Percentiles rank a stretch among this genome's conserved stretches.
Evolutionary conservation across 2,888 invertebrate species (phyloP).

Genomic region (Drosophila rellima): DNA sequence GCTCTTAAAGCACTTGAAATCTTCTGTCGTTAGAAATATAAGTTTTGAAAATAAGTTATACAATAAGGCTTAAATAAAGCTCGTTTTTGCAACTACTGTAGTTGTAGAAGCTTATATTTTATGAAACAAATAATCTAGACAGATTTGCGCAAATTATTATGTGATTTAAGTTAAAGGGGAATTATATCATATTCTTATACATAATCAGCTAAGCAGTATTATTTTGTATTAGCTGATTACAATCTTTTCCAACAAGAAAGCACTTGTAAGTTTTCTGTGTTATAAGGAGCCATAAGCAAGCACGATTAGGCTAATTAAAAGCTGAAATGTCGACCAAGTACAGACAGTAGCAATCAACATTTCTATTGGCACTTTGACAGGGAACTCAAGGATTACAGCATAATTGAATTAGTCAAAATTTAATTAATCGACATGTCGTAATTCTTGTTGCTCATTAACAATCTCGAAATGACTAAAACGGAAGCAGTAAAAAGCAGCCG

Average conservation of each 20-base stretch:
- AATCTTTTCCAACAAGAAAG: neutral
- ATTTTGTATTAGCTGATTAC: neutral
- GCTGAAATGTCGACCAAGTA: neutral
- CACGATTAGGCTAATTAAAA: neutral
- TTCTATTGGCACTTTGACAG: neutral
- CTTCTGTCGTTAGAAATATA: neutral
- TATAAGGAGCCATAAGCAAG: neutral
- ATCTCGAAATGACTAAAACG: neutral
- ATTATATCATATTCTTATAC: neutral
- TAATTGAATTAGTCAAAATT: slow-evolving; percentile 12
- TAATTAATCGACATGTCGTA: slow-evolving; percentile 9
- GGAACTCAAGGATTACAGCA: neutral
- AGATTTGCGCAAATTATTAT: no score
- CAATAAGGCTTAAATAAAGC: neutral
- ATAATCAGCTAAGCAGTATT: neutral
- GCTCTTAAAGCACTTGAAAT: neutral
- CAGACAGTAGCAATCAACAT: neutral
- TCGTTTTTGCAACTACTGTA: no score
- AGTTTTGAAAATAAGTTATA: no score
- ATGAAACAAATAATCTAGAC: no score
- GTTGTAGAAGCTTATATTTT: no score
- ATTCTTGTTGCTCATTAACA: slow-evolving; percentile 7
- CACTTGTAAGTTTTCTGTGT: neutral
- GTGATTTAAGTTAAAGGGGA: neutral
- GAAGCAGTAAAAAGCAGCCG: neutral